Base-by-base conservation (phyloP, 2,797 vertebrate species). In the Gymnoscopelus braueri region DNA sequence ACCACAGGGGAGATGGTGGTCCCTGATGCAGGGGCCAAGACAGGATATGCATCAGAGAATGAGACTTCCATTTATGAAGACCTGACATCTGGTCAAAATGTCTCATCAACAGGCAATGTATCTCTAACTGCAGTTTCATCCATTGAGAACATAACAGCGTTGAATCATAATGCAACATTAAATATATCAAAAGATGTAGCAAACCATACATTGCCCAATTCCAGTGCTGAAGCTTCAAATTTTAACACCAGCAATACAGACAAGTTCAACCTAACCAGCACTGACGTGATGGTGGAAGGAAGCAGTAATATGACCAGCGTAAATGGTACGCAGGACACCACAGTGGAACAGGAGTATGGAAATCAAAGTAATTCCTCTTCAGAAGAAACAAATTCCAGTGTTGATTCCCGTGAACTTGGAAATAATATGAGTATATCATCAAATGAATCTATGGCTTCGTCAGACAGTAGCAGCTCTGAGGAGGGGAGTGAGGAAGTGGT, bases 401-500 rank as follows among this genome's bases (percentile, higher is more conserved):
- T 23, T 51, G 19, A 57, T n/a, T 29, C 9, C 47, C 29, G 56
- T 32, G 23, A 54, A 49, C 54, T 35, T 49, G n/a, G 48, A 58
- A 15, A 48, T 61, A 49, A 65, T 5, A 71, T 29, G 49, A 5
- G 47, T 19, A 51, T 56, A 63, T 39, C 56, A 7, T 24, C 65
- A 10, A 44, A 10, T 0, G 7, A 74, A 62, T 67, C 15, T 44
- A n/a, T 3, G 44, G 12, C 58, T 3, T 51, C 72, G 4, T 9
- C 3, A 32, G 24, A 39, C 1, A 70, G 39, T 10, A 44, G 0
- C 54, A 72, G 49, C 61, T 78, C 67, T 48, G 77, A 86, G 5
- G 63, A 83, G 13, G 14, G 63, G 0, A 10, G 3, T 23, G 90
- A 94, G 58, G 91, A 95, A 65, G 74, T 95, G 3, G 14, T 85